Evolutionary conservation across 2,113 vertebrate genomes (phyloP).

Genomic region (Thinocorus orbignyianus): DNA sequence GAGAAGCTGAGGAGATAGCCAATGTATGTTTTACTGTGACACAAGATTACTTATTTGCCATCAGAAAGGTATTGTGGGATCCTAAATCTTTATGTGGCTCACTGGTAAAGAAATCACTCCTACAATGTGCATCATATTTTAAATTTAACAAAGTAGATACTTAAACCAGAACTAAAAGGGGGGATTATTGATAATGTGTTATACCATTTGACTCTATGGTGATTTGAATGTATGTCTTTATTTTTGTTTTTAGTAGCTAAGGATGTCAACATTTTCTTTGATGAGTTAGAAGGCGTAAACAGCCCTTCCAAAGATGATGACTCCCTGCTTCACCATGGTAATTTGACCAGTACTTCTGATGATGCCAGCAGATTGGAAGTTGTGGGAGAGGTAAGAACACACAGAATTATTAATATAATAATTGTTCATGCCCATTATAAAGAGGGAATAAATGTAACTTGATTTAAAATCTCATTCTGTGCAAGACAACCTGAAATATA

Average conservation of each 20-base stretch:
- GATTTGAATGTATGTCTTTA: neutral
- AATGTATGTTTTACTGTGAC: neutral
- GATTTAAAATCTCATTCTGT: neutral
- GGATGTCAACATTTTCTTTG: slow-evolving; percentile 87
- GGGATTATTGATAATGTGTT: neutral
- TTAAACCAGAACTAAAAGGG: neutral
- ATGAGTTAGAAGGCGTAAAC: slow-evolving; percentile 82
- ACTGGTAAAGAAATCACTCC: neutral
- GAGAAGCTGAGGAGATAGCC: neutral
- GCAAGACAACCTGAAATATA: neutral
- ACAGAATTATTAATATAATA: neutral
- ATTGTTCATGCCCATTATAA: neutral
- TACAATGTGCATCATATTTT: neutral
- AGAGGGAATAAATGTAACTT: neutral
- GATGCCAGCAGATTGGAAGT: slow-evolving; percentile 83
- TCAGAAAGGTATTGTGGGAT: neutral
- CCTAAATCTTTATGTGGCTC: neutral
- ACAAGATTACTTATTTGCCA: neutral
- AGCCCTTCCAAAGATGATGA: slow-evolving; percentile 89
- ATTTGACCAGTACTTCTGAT: slow-evolving; percentile 86
- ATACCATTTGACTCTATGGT: neutral
- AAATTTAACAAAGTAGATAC: neutral
- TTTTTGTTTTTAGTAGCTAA: slow-evolving; percentile 80
- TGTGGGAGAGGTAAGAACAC: slow-evolving; percentile 80
- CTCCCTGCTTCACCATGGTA: slow-evolving; percentile 84